phyloP scores from a whole-genome alignment of 2,888 invertebrate genomes.

The Automeris io region DNA sequence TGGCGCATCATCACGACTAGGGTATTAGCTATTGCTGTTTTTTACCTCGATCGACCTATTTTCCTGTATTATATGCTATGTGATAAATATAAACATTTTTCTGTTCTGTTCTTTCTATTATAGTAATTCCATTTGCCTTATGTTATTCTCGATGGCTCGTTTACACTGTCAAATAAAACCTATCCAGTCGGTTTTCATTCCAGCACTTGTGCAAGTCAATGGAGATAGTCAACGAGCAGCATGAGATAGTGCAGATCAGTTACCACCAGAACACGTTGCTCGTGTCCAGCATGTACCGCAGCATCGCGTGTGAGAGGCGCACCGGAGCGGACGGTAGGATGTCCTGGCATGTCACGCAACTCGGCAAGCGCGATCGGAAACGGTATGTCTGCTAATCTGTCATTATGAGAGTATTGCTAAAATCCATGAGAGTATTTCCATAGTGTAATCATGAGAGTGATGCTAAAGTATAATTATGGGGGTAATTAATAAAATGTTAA shows the following conservation, averaged over 20 bases:
- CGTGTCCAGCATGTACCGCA: conserved; percentile 89
- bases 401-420: conserved; percentile 13
- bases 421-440: too few relatives aligned
- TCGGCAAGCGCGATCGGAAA: conserved; percentile 92
- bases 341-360: conserved; percentile 84
- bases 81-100: too few relatives aligned
- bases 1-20: too few relatives aligned
- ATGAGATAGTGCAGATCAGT: conserved; percentile 90
- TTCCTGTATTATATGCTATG: too few relatives aligned
- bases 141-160: too few relatives aligned
- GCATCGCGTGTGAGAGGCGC: conserved; percentile 84
- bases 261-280: conserved; percentile 84
- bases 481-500: too few relatives aligned
- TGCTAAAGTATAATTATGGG: conserved; percentile 18
- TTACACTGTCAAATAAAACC: too few relatives aligned
- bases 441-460: not conserved
- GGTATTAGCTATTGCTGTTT: too few relatives aligned
- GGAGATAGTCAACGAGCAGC: conserved; percentile 89
- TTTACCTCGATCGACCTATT: too few relatives aligned
- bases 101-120: too few relatives aligned
- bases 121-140: too few relatives aligned
- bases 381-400: conserved; percentile 60
- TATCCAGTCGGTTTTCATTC: too few relatives aligned
- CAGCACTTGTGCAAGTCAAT: conserved; percentile 90
- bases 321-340: conserved; percentile 34